phyloP scores from a whole-genome alignment of 2,797 vertebrate species.

The Falco biarmicus region DNA sequence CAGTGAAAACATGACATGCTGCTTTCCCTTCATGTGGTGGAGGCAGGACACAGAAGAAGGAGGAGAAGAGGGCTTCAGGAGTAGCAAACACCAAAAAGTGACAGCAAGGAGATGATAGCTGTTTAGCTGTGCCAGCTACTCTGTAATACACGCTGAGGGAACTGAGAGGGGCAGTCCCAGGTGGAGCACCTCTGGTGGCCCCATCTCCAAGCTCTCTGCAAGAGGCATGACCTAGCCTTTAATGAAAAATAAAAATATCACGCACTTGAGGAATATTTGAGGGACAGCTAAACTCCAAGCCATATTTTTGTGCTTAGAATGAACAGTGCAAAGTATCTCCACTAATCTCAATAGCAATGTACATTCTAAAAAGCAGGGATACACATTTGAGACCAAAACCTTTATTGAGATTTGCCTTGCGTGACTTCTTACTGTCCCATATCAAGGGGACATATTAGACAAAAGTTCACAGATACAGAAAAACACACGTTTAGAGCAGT shows the following conservation, averaged over 20 bases:
- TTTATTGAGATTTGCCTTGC: background rate
- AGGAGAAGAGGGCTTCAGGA: background rate
- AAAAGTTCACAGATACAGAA: background rate
- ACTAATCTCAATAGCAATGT: background rate
- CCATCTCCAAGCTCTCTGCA: background rate
- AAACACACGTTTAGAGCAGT: background rate
- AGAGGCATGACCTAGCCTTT: background rate
- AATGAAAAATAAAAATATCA: background rate
- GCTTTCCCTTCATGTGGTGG: background rate
- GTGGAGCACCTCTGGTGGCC: background rate
- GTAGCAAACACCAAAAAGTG: background rate
- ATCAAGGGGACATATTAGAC: background rate
- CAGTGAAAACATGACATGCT: background rate
- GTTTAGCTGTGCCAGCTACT: background rate
- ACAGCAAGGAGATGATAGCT: background rate
- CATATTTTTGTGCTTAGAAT: background rate
- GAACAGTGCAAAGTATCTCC: background rate
- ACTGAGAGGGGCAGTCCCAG: background rate
- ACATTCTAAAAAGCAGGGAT: background rate
- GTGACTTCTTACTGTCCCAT: background rate
- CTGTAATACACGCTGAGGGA: background rate
- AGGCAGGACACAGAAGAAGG: background rate
- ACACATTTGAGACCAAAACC: background rate
- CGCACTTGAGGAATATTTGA: background rate
- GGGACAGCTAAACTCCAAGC: background rate